Evolutionary conservation across 2,888 invertebrate species (phyloP).

Genomic region (Galeopsomyia nigrocyanea): DNA sequence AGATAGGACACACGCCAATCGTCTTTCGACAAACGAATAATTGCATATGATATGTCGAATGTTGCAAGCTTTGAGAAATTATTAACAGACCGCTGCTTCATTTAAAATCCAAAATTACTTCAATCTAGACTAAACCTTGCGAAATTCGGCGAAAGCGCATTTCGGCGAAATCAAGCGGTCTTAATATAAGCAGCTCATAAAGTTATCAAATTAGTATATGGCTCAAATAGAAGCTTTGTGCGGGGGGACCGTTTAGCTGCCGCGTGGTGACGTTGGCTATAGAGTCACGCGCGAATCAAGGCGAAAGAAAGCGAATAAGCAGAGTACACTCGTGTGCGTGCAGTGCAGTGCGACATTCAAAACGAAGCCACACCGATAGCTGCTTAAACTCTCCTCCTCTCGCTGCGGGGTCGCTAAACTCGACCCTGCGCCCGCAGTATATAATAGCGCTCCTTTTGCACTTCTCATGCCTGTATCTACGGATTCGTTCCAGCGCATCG

Average conservation of each 20-base stretch:
- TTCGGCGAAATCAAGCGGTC: no score
- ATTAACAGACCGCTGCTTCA: no score
- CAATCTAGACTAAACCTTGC: no score
- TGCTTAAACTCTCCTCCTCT: not conserved
- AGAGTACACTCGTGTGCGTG: not conserved
- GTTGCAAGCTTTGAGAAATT: no score
- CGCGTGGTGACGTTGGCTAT: not conserved
- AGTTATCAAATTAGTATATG: not conserved
- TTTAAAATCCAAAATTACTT: no score
- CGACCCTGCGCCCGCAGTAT: not conserved
- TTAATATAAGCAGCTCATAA: not conserved
- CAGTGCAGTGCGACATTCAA: conserved; percentile 36
- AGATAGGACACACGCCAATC: no score
- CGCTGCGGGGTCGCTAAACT: conserved; percentile 29
- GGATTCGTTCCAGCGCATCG: no score
- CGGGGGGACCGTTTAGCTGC: not conserved
- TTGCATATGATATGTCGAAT: no score
- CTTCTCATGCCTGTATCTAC: conserved; percentile 16
- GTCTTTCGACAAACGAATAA: no score
- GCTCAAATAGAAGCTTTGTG: no score
- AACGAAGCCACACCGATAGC: conserved; percentile 40
- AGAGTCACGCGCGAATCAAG: not conserved
- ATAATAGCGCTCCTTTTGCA: not conserved
- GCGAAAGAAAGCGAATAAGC: conserved; percentile 6
- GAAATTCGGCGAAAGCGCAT: no score